phyloP scores from a whole-genome alignment of 2,888 invertebrate species.

The Lochmaea capreae region DNA sequence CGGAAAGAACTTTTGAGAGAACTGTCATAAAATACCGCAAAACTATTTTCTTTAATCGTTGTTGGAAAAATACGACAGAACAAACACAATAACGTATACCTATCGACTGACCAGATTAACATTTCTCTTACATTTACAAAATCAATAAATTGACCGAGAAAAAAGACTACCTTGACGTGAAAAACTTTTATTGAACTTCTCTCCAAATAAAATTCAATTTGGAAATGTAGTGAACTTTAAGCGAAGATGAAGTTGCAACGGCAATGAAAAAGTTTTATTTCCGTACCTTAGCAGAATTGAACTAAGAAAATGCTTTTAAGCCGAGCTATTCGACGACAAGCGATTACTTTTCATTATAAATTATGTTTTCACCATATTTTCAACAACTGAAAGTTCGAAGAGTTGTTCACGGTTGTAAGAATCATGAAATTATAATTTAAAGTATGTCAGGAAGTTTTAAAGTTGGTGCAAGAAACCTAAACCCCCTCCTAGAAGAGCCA shows the following conservation, averaged over 20 bases:
- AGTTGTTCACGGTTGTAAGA: too few species aligned
- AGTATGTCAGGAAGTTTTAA: too few species aligned
- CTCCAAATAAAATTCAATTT: conserved; percentile 48
- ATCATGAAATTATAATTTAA: not conserved
- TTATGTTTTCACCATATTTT: not conserved
- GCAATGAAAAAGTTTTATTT: conserved; percentile 11
- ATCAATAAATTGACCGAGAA: not conserved
- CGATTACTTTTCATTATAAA: not conserved
- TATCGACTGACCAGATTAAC: not conserved
- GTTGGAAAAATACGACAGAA: not conserved
- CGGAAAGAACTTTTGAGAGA: too few species aligned
- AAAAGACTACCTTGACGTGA: not conserved
- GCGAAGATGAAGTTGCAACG: not conserved
- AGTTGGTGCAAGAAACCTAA: too few species aligned
- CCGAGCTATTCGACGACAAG: not conserved
- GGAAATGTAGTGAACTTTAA: conserved; percentile 5
- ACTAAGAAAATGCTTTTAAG: not conserved
- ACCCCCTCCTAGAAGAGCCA: too few species aligned
- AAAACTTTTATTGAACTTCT: conserved; percentile 1
- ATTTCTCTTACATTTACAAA: not conserved
- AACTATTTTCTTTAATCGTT: too few species aligned
- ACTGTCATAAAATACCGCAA: too few species aligned
- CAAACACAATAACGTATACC: not conserved
- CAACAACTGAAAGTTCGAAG: too few species aligned
- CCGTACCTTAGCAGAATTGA: not conserved